These are phyloP conservation scores for Trachythela sp. DNA, from an alignment of 64 coral and sea anemone genomes.

Conservation along the genomic window DNA sequence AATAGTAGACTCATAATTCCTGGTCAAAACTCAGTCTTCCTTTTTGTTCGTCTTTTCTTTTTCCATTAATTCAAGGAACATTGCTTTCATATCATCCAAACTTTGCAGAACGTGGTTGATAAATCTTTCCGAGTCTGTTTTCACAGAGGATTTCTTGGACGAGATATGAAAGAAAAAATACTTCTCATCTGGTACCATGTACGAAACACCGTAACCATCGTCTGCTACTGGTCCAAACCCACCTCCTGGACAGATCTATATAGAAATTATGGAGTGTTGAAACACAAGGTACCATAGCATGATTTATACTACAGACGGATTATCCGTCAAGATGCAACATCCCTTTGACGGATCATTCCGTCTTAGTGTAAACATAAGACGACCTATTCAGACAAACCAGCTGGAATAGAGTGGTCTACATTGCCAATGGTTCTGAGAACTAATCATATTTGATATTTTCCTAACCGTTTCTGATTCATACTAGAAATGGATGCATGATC, in stretches of 20 bases:
- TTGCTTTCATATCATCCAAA: conserved; percentile 75
- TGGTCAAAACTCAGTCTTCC: background rate
- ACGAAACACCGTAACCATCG: conserved; percentile 94
- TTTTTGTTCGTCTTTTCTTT: background rate
- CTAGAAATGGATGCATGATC: too few species aligned
- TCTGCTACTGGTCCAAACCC: conserved; percentile 91
- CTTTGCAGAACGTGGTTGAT: conserved; percentile 57
- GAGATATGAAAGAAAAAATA: conserved; percentile 94
- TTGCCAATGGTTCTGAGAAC: too few species aligned
- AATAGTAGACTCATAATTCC: too few species aligned
- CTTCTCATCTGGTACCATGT: conserved; percentile 95
- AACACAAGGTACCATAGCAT: too few species aligned
- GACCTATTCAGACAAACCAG: too few species aligned
- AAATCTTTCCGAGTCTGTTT: conserved; percentile 63
- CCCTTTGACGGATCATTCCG: too few species aligned
- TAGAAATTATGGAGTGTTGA: too few species aligned
- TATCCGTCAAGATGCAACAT: too few species aligned
- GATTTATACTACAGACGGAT: background rate
- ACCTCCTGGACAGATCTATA: conserved; percentile 86
- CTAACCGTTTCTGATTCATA: too few species aligned
- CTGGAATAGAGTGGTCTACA: too few species aligned
- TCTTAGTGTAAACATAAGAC: too few species aligned
- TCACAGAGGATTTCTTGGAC: conserved; percentile 65
- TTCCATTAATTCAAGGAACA: background rate
- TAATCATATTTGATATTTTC: too few species aligned